Evolutionary conservation across 2,113 vertebrate species (phyloP).

Genomic region (Gulo gulo): DNA sequence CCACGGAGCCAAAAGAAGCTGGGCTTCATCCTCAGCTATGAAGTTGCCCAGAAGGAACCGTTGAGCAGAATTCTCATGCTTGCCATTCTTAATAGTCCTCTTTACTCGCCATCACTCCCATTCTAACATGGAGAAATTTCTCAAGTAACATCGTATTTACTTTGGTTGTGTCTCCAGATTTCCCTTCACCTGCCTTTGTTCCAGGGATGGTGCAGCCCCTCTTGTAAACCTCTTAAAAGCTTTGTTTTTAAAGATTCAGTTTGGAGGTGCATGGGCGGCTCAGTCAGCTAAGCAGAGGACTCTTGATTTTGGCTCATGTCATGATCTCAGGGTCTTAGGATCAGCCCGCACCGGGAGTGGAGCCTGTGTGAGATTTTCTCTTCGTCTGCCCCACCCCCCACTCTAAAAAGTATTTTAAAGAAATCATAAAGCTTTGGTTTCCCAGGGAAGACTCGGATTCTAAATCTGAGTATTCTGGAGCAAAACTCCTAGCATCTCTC

Average conservation of each 20-base stretch:
- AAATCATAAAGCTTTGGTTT: not conserved
- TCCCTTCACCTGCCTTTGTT: not conserved
- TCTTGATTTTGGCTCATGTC: not conserved
- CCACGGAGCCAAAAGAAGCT: not conserved
- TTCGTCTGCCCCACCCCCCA: rapidly evolving
- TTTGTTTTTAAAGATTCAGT: not conserved
- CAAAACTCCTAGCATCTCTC: not conserved
- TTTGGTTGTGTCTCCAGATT: not conserved
- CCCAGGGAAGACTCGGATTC: not conserved
- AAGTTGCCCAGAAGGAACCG: not conserved
- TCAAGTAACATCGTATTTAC: slow-evolving; percentile 48
- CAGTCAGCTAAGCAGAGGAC: not conserved
- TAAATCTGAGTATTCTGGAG: not conserved
- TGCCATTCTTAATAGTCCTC: not conserved
- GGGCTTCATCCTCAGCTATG: not conserved
- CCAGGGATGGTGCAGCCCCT: not conserved
- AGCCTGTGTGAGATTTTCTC: not conserved
- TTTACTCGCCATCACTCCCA: not conserved
- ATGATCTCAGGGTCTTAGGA: not conserved
- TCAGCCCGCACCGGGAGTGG: not conserved
- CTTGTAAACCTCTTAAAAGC: not conserved
- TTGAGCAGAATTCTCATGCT: not conserved
- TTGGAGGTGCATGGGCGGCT: not conserved
- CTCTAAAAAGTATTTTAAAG: not conserved
- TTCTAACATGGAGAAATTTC: not conserved